Evolutionary conservation across 23 tunicate species (phyloP).

Genomic region (Halocynthia aurantium): DNA sequence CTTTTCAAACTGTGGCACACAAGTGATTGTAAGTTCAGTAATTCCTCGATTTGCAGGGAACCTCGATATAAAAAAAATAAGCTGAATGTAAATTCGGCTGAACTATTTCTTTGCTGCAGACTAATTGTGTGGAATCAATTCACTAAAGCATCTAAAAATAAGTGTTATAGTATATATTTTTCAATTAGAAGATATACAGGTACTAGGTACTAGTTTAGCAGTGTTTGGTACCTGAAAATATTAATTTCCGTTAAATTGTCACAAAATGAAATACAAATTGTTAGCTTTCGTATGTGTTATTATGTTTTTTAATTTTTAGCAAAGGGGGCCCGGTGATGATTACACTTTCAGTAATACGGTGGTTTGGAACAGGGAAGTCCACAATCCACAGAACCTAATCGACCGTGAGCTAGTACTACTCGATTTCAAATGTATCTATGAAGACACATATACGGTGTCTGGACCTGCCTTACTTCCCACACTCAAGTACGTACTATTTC

Average conservation of each 20-base stretch:
- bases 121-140: not conserved
- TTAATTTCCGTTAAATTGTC: not conserved
- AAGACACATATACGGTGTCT: conserved; percentile 83
- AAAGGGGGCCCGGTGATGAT: conserved; percentile 82
- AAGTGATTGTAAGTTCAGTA: conserved; percentile 73
- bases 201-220: not conserved
- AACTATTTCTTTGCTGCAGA: not conserved
- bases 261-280: not conserved
- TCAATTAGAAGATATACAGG: not conserved
- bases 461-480: conserved; percentile 67
- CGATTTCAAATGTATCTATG: conserved; percentile 96
- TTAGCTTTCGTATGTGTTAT: not conserved
- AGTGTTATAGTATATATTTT: not conserved
- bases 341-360: conserved; percentile 98
- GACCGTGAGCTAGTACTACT: conserved; percentile 87
- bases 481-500: conserved; percentile 36
- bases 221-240: not conserved
- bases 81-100: too few species aligned
- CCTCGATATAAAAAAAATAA: too few species aligned
- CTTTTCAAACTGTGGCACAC: conserved; percentile 94
- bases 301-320: conserved; percentile 26
- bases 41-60: not conserved
- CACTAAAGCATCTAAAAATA: not conserved
- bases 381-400: conserved; percentile 69
- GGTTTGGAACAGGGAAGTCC: conserved; percentile 85